Conservation (phyloP, 2,113 vertebrate genomes). For the Parus major region DNA sequence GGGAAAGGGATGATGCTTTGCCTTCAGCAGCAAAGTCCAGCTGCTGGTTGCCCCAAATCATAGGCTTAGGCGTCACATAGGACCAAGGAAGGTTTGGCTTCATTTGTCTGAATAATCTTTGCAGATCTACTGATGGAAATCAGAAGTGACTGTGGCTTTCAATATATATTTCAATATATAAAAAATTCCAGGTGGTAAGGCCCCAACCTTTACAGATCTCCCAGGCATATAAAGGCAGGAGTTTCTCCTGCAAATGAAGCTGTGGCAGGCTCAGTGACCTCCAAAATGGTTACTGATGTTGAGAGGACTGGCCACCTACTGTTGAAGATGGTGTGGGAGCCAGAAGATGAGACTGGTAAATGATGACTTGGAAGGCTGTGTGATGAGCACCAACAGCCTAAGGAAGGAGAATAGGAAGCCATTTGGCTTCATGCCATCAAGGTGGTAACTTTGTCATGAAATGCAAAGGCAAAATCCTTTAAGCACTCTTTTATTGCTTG, state of each 20-base stretch:
- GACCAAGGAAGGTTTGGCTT: neutral
- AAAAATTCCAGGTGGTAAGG: neutral
- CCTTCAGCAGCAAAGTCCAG: neutral
- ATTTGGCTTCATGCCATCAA: neutral
- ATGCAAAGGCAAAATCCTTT: slow-evolving; percentile 21
- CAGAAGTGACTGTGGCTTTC: neutral
- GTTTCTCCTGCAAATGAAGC: neutral
- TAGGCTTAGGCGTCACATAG: neutral
- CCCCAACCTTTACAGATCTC: neutral
- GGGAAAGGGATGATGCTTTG: neutral
- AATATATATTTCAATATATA: too few relatives aligned
- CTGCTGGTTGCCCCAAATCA: neutral
- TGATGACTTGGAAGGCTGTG: neutral
- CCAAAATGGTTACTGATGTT: neutral
- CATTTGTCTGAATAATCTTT: neutral
- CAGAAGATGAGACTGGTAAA: neutral
- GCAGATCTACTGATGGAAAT: neutral
- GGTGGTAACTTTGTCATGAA: slow-evolving; percentile 30
- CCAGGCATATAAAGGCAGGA: neutral
- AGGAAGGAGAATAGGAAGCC: neutral
- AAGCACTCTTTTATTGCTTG: slow-evolving; percentile 42
- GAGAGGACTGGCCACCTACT: neutral
- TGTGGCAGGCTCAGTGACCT: neutral
- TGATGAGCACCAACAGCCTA: neutral
- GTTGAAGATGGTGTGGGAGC: neutral